Percentiles rank a stretch among this genome's conserved stretches.
These are phyloP conservation scores for Cololabis saira DNA, from an alignment of 2,113 vertebrate species.

Conservation along the genomic window DNA sequence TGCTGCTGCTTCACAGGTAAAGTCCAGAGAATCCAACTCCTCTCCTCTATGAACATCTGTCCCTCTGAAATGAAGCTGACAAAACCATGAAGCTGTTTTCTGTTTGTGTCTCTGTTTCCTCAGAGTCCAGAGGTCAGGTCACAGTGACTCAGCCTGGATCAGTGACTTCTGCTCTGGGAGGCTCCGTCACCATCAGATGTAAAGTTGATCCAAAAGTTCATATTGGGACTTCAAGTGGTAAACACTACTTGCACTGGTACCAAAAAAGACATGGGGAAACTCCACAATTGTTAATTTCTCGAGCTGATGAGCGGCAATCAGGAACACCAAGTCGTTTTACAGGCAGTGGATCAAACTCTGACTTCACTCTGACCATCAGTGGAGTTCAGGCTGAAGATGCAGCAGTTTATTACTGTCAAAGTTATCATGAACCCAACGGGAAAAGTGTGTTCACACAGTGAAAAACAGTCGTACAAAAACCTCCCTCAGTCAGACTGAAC, in stretches of 20 bases:
- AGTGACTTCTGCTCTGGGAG: slow-evolving; percentile 32
- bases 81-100: slow-evolving; percentile 14
- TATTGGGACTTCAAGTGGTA: too few relatives aligned
- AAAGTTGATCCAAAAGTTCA: not conserved
- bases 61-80: slow-evolving; percentile 37
- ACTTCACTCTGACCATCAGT: not conserved
- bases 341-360: slow-evolving; percentile 4
- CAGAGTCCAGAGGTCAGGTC: slow-evolving; percentile 49
- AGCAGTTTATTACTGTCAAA: not conserved
- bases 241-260: slow-evolving; percentile 6
- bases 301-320: not conserved
- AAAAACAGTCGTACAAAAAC: slow-evolving; percentile 23
- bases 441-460: not conserved
- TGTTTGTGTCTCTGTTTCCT: slow-evolving; percentile 47
- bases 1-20: slow-evolving; percentile 58
- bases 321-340: not conserved
- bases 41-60: slow-evolving; percentile 30
- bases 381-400: slow-evolving; percentile 5
- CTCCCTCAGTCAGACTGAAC: slow-evolving; percentile 12
- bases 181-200: slow-evolving; percentile 23
- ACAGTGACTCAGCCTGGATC: slow-evolving; percentile 43
- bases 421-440: not conserved
- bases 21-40: slow-evolving; percentile 29
- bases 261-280: slow-evolving; percentile 7
- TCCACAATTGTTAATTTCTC: not conserved